Percentiles rank a stretch among this genome's conserved stretches.
Conservation (phyloP, 2,888 invertebrate species). For the Aphidius colemani region DNA sequence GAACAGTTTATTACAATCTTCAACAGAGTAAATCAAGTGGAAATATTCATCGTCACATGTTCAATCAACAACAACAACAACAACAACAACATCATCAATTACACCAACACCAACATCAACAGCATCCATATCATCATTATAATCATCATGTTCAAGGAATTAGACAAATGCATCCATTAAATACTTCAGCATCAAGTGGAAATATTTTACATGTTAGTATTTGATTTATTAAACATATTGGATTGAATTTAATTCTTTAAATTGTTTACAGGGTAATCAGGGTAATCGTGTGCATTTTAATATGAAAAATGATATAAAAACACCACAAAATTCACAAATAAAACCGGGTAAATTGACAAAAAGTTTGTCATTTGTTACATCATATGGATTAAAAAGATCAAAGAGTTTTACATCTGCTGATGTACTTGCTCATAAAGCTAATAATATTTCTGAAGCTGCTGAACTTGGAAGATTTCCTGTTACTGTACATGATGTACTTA, state of each 20-base stretch:
- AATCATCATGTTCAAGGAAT: slow-evolving; percentile 40
- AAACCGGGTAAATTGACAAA: slow-evolving; percentile 55
- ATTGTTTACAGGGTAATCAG: not conserved
- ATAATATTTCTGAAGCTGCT: slow-evolving; percentile 65
- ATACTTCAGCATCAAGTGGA: slow-evolving; percentile 67
- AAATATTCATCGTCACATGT: slow-evolving; percentile 64
- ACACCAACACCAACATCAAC: slow-evolving; percentile 55
- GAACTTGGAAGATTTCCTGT: slow-evolving; percentile 77
- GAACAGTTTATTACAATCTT: slow-evolving; percentile 56
- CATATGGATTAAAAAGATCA: slow-evolving; percentile 73
- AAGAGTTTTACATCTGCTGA: slow-evolving; percentile 82
- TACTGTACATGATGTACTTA: slow-evolving; percentile 75
- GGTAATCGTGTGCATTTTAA: slow-evolving; percentile 52
- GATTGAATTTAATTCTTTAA: not conserved
- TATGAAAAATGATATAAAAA: slow-evolving; percentile 40
- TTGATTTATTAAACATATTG: not conserved
- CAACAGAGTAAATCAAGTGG: slow-evolving; percentile 75
- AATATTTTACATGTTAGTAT: slow-evolving; percentile 66
- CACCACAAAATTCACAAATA: slow-evolving; percentile 32
- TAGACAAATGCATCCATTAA: slow-evolving; percentile 49
- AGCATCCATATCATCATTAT: slow-evolving; percentile 38
- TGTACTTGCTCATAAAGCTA: slow-evolving; percentile 67
- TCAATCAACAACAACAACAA: slow-evolving; percentile 64
- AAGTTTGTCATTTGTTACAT: slow-evolving; percentile 55
- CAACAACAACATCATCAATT: slow-evolving; percentile 61